Evolutionary conservation across 2,888 invertebrate species (phyloP).

Genomic region (Polymixis flavicincta): DNA sequence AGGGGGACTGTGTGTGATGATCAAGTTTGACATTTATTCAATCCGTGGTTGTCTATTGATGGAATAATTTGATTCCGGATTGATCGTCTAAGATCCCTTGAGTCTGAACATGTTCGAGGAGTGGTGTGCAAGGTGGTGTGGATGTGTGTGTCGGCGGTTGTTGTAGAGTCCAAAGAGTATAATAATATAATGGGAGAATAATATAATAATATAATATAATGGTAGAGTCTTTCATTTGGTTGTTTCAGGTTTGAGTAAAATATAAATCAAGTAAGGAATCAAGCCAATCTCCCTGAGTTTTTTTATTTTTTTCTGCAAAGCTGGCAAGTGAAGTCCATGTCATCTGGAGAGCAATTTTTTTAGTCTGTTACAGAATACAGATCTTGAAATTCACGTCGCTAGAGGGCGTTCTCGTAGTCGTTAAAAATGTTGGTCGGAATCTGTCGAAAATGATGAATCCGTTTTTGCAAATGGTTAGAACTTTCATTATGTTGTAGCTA

Average conservation of each 20-base stretch:
- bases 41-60: neutral
- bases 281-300: neutral
- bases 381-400: constrained; percentile 54
- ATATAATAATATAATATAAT: too few relatives aligned
- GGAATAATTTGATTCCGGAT: neutral
- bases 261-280: neutral
- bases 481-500: constrained; percentile 82
- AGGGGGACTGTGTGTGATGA: too few relatives aligned
- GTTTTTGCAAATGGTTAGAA: constrained; percentile 84
- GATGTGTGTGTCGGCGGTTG: too few relatives aligned
- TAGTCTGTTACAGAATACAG: constrained; percentile 47
- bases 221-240: too few relatives aligned
- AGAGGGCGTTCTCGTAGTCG: constrained; percentile 80
- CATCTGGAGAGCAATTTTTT: constrained; percentile 20
- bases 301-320: neutral
- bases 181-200: too few relatives aligned
- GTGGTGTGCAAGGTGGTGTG: too few relatives aligned
- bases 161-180: too few relatives aligned
- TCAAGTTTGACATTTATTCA: too few relatives aligned
- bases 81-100: neutral
- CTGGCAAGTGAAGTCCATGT: constrained; percentile 28
- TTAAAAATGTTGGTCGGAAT: constrained; percentile 87
- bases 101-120: neutral
- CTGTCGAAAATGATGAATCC: constrained; percentile 88
- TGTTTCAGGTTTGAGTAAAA: neutral